Base-by-base conservation (phyloP, 2,113 vertebrate species). In the Telmatochromis bifrenatus region DNA sequence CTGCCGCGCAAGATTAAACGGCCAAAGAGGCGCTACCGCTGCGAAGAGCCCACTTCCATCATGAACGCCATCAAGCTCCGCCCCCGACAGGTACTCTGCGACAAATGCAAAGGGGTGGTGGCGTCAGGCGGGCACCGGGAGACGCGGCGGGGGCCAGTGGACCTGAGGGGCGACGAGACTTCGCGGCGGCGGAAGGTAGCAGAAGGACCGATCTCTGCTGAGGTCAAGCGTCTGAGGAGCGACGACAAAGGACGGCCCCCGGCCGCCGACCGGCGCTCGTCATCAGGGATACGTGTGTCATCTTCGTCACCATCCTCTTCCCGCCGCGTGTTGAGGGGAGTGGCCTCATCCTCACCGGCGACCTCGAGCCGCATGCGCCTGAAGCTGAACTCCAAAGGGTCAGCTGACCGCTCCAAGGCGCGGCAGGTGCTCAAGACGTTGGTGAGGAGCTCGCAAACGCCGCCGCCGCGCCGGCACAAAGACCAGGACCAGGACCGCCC, bases 21-120 rank as follows among this genome's bases (percentile, higher is more conserved):
- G 89, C 98, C 98, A 51, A 99, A 99, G 92, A 96, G 98, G 26
- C 98, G 98, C 92, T 98, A 99, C 94, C 99, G 98, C 96, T 96
- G 97, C 90, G 99, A 99, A 96, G 99, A 99, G 91, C 97, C 99
- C 75, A 99, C 98, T 70, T 99, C 98, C 47, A 99, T 99, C 90
- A 98, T 99, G 98, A 99, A 98, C 58, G 98, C 98, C 93, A 99
- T 99, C 93, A 98, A 98, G 89, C 97, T 99, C 87, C 97, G 98
- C 84, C 98, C 99, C 31, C 97, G 99, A 47, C 99, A 99, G 94
- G 98, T 99, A 56, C 97, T 99, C 5, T 99, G 99, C 23, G 98
- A 99, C 93, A 99, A 99, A 91, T 99, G 98, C 95, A 99, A 99
- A 96, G 98, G 97, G 87, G 97, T 96, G 87, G 98, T 99, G 89